Evolutionary conservation across 2,113 vertebrate genomes (phyloP), one percentile per base, ranked within the genome.

Genomic region (Charadrius vociferus): DNA sequence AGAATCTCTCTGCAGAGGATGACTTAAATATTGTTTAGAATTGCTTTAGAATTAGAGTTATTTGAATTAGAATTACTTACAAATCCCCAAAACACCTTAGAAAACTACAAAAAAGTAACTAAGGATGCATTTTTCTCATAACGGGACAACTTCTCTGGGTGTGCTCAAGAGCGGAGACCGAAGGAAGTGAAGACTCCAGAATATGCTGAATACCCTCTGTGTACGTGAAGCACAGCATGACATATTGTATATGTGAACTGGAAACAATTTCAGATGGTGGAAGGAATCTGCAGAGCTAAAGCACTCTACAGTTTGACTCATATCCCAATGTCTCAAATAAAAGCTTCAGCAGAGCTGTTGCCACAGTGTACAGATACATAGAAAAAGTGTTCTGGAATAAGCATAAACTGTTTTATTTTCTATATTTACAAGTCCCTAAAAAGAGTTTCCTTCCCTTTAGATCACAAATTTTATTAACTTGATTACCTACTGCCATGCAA

Each of bases 1-100:
- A 32, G 88, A 85, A 97, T 96, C 52, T 96, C 5, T 47, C 73
- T 93, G 49, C 80, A 74, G 70, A 81, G 62, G 68, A 81, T 81
- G 53, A 50, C n/a, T 81, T 79, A 93, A 86, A 86, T 89, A 81
- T 45, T 83, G 41, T 24, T 81, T 92, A 85, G 53, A 90, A 90
- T 66, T 68, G 22, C 39, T 93, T 93, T 66, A 91, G 41, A 91
- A 92, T 81, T 67, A 71, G 43, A 94, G 62, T 73, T 62, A 68
- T 83, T 95, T 50, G 32, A 84, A 81, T 74, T 37, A 74, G 34
- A 91, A 93, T 87, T 74, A 87, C 88, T 95, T 95, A 80, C 7
- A 74, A 71, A 86, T 89, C 53, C 52, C 26, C 30, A 67, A 79
- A 37, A 49, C 22, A 65, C 34, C 8, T 84, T 47, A 56, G 27